These are phyloP conservation scores for Balanococcus diminutus DNA, from an alignment of 2,888 invertebrate genomes.

Conservation along the genomic window DNA sequence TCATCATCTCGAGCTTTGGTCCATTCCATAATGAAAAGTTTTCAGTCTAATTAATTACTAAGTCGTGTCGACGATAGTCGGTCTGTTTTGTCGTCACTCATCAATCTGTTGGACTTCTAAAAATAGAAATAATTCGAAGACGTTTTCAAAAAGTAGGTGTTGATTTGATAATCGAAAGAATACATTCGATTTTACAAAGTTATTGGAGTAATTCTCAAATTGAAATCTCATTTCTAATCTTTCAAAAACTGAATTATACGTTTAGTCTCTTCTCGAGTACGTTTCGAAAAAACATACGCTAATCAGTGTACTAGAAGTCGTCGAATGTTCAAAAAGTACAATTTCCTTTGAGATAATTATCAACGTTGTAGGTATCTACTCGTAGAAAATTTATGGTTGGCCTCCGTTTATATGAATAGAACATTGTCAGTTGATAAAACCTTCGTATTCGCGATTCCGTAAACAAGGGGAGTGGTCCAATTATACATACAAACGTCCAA, in stretches of 20 bases:
- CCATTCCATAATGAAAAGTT: no score
- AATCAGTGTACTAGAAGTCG: no score
- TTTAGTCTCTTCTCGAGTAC: no score
- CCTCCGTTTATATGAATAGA: not conserved
- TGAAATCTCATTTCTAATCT: no score
- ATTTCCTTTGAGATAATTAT: no score
- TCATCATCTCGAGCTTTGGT: no score
- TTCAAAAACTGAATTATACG: no score
- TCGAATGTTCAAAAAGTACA: no score
- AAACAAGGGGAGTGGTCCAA: conserved; percentile 18
- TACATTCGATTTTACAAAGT: not conserved
- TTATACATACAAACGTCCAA: not conserved
- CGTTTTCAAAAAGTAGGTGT: not conserved
- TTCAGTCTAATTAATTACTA: not conserved
- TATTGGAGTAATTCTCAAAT: no score
- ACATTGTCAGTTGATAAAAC: not conserved
- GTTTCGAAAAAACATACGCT: no score
- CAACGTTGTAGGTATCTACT: no score
- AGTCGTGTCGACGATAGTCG: not conserved
- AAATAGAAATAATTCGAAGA: not conserved
- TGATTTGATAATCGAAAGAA: not conserved
- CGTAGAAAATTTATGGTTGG: no score
- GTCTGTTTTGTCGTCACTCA: not conserved
- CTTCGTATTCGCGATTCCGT: not conserved
- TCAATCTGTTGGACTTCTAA: not conserved